phyloP scores from a whole-genome alignment of 64 coral and sea anemone species.

The Cladopsammia gracilis region DNA sequence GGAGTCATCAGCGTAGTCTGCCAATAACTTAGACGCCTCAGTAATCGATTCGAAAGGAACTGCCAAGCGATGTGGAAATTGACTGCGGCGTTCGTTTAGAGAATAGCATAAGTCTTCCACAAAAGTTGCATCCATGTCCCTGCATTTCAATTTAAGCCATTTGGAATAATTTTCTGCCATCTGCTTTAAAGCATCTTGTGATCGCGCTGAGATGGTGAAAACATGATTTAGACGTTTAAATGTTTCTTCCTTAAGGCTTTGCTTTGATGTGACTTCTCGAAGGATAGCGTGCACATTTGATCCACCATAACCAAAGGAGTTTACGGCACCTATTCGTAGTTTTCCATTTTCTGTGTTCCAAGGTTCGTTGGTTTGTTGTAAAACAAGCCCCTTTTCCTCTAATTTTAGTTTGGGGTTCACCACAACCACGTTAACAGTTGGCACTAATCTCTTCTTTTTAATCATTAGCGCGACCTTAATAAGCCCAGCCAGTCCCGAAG shows the following conservation, averaged over 20 bases:
- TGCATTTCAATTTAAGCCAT: background rate
- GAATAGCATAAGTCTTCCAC: conserved; percentile 60
- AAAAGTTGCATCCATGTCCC: background rate
- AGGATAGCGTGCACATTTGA: conserved; percentile 63
- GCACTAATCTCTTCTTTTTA: conserved; percentile 59
- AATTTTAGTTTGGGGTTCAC: conserved; percentile 82
- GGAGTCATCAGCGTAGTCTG: background rate
- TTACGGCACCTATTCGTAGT: conserved; percentile 61
- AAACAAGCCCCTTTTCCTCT: conserved; percentile 37
- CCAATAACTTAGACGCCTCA: conserved; percentile 11
- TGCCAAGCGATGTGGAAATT: conserved; percentile 41
- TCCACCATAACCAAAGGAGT: conserved; percentile 74
- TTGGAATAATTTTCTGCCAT: conserved; percentile 24
- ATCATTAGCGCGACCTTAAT: conserved; percentile 84
- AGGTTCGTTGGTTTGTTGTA: conserved; percentile 52
- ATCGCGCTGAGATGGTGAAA: conserved; percentile 50
- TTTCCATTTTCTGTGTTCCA: conserved; percentile 53
- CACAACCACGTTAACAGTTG: conserved; percentile 72
- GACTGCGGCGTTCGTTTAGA: conserved; percentile 49
- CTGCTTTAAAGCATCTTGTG: conserved; percentile 15
- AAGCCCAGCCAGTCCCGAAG: conserved; percentile 80
- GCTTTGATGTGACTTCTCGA: conserved; percentile 17
- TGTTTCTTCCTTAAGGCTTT: background rate
- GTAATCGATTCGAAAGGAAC: conserved; percentile 26
- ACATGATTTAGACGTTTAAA: background rate